Evolutionary conservation across 1,140 invertebrate species (phyloP).

Genomic region (Globodera rostochiensis): DNA sequence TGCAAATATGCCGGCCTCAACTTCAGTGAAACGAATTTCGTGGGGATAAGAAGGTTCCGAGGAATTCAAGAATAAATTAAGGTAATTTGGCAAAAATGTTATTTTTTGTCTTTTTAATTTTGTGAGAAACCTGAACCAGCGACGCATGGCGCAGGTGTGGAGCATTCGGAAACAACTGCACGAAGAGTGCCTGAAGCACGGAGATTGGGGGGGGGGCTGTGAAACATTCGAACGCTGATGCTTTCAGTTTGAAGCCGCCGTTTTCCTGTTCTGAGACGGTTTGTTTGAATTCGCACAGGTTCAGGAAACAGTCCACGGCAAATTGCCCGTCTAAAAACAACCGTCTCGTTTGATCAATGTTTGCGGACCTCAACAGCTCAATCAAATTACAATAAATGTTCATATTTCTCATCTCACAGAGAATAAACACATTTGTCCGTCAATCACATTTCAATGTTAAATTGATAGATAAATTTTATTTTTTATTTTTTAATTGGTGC

Average conservation of each 20-base stretch:
- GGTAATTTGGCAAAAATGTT: conserved; percentile 61
- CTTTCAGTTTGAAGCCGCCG: too few species aligned
- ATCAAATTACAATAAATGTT: conserved; percentile 36
- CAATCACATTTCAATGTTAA: too few species aligned
- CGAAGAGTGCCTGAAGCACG: conserved; percentile 74
- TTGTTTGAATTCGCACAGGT: too few species aligned
- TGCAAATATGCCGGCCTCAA: conserved; percentile 81
- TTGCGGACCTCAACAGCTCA: conserved; percentile 40
- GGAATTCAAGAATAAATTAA: conserved; percentile 71
- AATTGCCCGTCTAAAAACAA: conserved; percentile 74
- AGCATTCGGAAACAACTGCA: conserved; percentile 82
- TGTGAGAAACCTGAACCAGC: conserved; percentile 83
- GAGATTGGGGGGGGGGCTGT: too few species aligned
- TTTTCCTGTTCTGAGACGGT: too few species aligned
- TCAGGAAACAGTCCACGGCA: conserved; percentile 81
- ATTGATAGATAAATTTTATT: conserved; percentile 54
- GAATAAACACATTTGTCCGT: too few species aligned
- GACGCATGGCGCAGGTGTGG: conserved; percentile 80
- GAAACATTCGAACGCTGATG: too few species aligned
- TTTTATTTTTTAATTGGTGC: too few species aligned
- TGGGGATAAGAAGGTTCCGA: too few species aligned
- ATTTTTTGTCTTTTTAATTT: conserved; percentile 72
- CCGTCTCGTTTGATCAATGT: conserved; percentile 46
- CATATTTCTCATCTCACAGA: too few species aligned
- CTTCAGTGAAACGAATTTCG: conserved; percentile 71